Conservation (phyloP, 2,888 invertebrate genomes). For the Xanthorhoe designata region DNA sequence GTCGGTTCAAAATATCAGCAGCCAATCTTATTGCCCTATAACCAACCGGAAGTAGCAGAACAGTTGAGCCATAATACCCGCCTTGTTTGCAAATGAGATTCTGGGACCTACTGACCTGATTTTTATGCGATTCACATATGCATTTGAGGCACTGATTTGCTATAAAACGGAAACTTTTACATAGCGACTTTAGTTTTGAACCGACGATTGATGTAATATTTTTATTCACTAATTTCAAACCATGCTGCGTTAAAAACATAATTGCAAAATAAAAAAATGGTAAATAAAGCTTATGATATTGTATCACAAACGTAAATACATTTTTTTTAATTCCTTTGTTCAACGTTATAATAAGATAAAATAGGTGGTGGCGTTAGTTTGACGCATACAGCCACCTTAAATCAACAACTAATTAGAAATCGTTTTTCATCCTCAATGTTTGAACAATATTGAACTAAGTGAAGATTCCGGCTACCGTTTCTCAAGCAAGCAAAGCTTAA, state of each 20-base stretch:
- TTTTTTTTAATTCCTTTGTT: no score
- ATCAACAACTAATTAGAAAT: neutral
- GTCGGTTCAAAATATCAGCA: no score
- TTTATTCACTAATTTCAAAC: no score
- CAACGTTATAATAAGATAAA: no score
- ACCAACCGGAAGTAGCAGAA: neutral
- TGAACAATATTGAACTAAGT: neutral
- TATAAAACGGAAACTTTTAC: neutral
- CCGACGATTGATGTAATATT: no score
- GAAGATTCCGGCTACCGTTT: neutral
- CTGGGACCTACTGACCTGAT: constrained; percentile 27
- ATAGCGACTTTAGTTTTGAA: neutral
- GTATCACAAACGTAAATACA: no score
- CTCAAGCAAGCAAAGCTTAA: constrained; percentile 4
- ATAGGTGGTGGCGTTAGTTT: no score
- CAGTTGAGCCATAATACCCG: neutral
- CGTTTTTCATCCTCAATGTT: neutral
- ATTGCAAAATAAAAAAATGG: no score
- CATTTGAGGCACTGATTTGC: constrained; percentile 4
- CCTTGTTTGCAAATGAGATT: constrained; percentile 19
- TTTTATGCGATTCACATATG: constrained; percentile 20
- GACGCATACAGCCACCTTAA: no score
- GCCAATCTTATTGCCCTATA: neutral
- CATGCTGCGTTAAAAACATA: no score
- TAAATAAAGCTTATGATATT: no score